Conservation (phyloP, 2,888 invertebrate species). For the Pachymerium ferrugineum region DNA sequence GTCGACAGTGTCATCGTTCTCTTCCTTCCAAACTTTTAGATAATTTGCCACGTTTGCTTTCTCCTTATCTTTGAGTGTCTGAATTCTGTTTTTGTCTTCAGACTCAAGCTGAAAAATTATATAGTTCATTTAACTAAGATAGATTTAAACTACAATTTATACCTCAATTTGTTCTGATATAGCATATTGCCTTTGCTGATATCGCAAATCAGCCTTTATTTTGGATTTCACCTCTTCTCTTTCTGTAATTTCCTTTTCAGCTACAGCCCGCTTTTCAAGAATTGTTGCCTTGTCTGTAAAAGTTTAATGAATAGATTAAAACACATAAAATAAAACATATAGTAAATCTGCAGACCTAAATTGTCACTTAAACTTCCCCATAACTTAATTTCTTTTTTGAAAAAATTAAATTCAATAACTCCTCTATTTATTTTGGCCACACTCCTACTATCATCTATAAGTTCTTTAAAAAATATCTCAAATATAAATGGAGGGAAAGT, state of each 20-base stretch:
- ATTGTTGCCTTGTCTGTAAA: background rate
- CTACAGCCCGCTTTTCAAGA: conserved; percentile 52
- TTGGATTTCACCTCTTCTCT: conserved; percentile 55
- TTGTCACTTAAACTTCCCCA: background rate
- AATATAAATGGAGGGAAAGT: conserved; percentile 67
- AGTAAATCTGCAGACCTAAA: background rate
- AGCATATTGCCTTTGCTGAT: conserved; percentile 56
- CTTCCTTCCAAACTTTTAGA: conserved; percentile 59
- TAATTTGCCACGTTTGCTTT: conserved; percentile 52
- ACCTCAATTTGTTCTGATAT: conserved; percentile 58
- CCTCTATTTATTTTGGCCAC: conserved; percentile 59
- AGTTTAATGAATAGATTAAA: background rate
- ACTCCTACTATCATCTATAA: conserved; percentile 59
- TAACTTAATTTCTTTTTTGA: background rate
- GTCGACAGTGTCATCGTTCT: conserved; percentile 47
- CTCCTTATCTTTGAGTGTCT: conserved; percentile 58
- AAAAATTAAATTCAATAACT: background rate
- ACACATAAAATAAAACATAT: background rate
- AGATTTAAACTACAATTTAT: background rate
- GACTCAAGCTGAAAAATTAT: background rate
- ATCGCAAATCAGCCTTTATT: conserved; percentile 39
- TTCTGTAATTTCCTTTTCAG: conserved; percentile 56
- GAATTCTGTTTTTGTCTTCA: conserved; percentile 58
- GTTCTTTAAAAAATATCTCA: conserved; percentile 62
- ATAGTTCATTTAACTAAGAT: background rate